Conservation (phyloP, 2,797 vertebrate genomes). For the Acanthurus leucopareius region DNA sequence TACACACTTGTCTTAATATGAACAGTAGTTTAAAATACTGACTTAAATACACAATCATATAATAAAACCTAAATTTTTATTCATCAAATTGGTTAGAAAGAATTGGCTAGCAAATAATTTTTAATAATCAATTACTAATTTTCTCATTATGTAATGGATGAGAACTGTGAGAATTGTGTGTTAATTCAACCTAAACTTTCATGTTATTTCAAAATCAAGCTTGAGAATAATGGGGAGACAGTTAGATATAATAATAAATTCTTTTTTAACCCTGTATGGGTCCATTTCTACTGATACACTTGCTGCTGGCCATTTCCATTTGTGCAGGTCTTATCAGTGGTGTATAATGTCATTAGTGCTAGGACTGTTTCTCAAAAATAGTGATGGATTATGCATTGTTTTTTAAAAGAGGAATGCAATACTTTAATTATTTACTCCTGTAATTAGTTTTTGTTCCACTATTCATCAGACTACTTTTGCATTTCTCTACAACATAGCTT, state of each 20-base stretch:
- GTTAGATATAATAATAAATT: neutral
- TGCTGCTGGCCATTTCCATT: constrained; percentile 1
- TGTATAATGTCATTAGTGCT: neutral
- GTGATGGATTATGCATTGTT: too few relatives aligned
- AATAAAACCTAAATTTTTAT: neutral
- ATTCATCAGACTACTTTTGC: too few relatives aligned
- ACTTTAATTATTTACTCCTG: too few relatives aligned
- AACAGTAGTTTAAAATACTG: neutral
- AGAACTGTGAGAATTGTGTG: neutral
- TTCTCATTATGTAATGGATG: neutral
- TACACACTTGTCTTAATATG: neutral
- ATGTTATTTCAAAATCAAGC: neutral
- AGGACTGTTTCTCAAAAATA: too few relatives aligned
- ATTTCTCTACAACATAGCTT: too few relatives aligned
- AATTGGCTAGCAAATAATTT: neutral
- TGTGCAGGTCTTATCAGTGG: neutral
- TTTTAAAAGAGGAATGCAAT: too few relatives aligned
- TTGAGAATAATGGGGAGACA: neutral
- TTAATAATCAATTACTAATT: neutral
- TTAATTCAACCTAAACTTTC: neutral
- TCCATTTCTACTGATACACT: neutral
- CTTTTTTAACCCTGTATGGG: neutral
- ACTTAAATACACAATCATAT: neutral
- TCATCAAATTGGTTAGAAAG: neutral
- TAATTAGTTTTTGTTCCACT: too few relatives aligned